These are phyloP conservation scores for Siniperca knerii DNA, from an alignment of 2,113 vertebrate species.

Conservation along the genomic window DNA sequence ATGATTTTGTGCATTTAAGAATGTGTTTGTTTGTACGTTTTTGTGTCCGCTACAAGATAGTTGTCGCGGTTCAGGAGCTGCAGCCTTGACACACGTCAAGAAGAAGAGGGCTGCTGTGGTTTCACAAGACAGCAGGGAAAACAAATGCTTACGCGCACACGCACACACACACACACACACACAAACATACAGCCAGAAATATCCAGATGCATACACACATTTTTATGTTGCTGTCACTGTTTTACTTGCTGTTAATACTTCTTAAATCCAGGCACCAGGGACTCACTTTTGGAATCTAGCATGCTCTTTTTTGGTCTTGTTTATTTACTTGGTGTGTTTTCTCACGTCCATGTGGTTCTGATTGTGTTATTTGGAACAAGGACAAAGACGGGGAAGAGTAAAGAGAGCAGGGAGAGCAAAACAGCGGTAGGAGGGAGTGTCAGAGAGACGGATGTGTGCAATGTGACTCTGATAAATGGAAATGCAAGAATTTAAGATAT, in stretches of 20 bases:
- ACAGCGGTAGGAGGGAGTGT: constrained; percentile 21
- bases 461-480: constrained; percentile 42
- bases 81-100: constrained; percentile 26
- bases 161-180: constrained; percentile 9
- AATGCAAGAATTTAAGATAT: constrained; percentile 27
- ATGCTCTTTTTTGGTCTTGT: constrained; percentile 37
- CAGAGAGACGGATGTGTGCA: constrained; percentile 32
- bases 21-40: constrained; percentile 16
- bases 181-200: constrained; percentile 13
- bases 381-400: constrained; percentile 56
- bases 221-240: constrained; percentile 25
- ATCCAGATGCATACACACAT: not conserved
- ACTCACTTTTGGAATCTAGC: constrained; percentile 41
- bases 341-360: constrained; percentile 72
- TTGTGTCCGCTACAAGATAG: constrained; percentile 16
- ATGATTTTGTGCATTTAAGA: not conserved
- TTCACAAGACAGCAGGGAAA: constrained; percentile 26
- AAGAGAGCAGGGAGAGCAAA: constrained; percentile 9
- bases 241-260: constrained; percentile 43
- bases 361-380: constrained; percentile 70
- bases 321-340: constrained; percentile 72
- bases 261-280: constrained; percentile 29
- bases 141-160: not conserved
- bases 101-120: constrained; percentile 12
- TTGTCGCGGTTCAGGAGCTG: constrained; percentile 11